Evolutionary conservation across 2,888 invertebrate genomes (phyloP).

Genomic region (Blera fallax): DNA sequence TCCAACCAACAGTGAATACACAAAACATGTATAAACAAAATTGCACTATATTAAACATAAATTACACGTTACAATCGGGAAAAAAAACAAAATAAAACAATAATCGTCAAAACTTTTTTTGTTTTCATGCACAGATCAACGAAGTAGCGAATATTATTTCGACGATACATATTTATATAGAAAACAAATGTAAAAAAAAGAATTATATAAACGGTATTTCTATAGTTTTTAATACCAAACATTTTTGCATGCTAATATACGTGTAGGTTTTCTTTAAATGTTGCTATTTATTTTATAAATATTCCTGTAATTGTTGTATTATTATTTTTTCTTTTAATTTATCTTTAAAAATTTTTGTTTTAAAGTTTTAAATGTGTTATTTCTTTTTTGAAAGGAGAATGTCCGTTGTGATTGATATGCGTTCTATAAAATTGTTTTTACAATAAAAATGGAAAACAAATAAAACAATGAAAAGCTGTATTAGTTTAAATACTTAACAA

Average conservation of each 20-base stretch:
- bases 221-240: constrained; percentile 10
- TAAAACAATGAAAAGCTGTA: constrained; percentile 39
- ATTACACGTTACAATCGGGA: constrained; percentile 10
- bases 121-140: not conserved
- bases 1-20: not conserved
- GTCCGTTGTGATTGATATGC: constrained; percentile 56
- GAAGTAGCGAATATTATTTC: not conserved
- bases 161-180: not conserved
- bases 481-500: constrained; percentile 32
- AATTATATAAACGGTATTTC: not conserved
- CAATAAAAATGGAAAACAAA: constrained; percentile 17
- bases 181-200: not conserved
- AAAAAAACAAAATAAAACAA: constrained; percentile 24
- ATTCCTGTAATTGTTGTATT: constrained; percentile 41
- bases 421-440: constrained; percentile 7
- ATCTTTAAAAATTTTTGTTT: constrained; percentile 12
- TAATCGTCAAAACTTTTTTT: not conserved
- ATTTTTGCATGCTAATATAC: constrained; percentile 22
- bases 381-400: constrained; percentile 18
- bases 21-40: constrained; percentile 20
- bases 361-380: constrained; percentile 1
- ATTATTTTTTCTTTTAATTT: not conserved
- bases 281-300: constrained; percentile 44
- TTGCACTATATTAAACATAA: constrained; percentile 41
- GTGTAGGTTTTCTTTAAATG: constrained; percentile 1